Conservation (phyloP, 1,140 invertebrate species). For the Aphelenchoides besseyi region DNA sequence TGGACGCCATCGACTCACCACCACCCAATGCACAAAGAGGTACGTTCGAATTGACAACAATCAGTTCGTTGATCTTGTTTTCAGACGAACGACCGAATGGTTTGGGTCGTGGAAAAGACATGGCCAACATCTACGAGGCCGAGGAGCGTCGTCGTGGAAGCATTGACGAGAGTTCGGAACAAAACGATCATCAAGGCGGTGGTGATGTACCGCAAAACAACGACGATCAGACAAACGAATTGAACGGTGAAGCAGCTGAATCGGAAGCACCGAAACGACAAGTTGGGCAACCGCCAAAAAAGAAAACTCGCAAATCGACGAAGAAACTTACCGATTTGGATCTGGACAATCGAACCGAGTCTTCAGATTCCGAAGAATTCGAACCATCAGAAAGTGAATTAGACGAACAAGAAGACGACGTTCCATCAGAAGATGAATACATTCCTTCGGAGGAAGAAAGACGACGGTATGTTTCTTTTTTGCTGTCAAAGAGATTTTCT, state of each 20-base stretch:
- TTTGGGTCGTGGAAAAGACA: constrained; percentile 42
- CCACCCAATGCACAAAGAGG: constrained; percentile 24
- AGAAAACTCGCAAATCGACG: constrained; percentile 31
- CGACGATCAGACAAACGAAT: not conserved
- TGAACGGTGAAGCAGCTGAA: not conserved
- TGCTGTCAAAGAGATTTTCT: not conserved
- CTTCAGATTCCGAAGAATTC: constrained; percentile 39
- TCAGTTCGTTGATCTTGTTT: not conserved
- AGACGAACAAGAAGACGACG: not conserved
- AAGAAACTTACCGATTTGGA: constrained; percentile 46
- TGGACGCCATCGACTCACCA: constrained; percentile 43
- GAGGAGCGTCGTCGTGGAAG: constrained; percentile 29
- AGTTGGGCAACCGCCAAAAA: not conserved
- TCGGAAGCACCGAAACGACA: not conserved
- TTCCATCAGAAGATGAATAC: constrained; percentile 12
- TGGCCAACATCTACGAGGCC: constrained; percentile 42
- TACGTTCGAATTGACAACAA: not conserved
- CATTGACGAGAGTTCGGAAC: constrained; percentile 9
- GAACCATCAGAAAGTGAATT: constrained; percentile 13
- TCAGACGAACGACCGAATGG: constrained; percentile 22
- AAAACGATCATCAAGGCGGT: constrained; percentile 19
- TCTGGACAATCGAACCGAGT: constrained; percentile 42
- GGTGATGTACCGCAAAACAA: constrained; percentile 14
- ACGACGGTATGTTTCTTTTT: not conserved
- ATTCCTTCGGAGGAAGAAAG: constrained; percentile 4